These are phyloP conservation scores for Cerceris ruficornis DNA, from an alignment of 2,888 invertebrate genomes.

Conservation along the genomic window DNA sequence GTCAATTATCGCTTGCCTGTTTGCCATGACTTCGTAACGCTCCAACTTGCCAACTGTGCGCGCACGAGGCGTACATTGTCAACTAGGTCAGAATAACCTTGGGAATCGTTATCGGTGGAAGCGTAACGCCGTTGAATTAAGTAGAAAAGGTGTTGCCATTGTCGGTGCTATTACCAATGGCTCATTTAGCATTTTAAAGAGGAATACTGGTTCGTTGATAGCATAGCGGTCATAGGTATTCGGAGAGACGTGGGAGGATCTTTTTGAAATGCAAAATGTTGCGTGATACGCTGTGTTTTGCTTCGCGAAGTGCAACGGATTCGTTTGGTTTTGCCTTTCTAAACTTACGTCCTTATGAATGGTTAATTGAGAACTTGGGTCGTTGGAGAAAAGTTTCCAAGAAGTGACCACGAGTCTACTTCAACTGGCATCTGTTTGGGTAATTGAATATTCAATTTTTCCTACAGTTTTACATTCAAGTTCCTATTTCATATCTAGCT, in stretches of 20 bases:
- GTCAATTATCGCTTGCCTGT: constrained; percentile 61
- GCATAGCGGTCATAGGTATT: too few relatives aligned
- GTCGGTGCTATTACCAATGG: neutral
- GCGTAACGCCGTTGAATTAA: constrained; percentile 21
- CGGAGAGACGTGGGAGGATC: too few relatives aligned
- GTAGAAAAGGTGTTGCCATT: constrained; percentile 9
- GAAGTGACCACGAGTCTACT: too few relatives aligned
- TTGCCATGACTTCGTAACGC: constrained; percentile 59
- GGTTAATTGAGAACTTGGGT: too few relatives aligned
- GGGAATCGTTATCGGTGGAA: constrained; percentile 38
- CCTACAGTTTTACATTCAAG: too few relatives aligned
- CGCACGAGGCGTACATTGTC: constrained; percentile 34
- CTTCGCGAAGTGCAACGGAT: neutral
- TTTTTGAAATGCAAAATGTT: neutral
- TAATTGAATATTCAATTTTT: too few relatives aligned
- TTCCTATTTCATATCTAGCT: too few relatives aligned
- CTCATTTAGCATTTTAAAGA: neutral
- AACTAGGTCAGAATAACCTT: constrained; percentile 60
- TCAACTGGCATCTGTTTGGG: too few relatives aligned
- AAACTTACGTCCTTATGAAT: too few relatives aligned
- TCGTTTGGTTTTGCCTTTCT: too few relatives aligned
- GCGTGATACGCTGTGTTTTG: neutral
- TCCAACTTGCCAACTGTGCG: constrained; percentile 14
- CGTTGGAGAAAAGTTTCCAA: too few relatives aligned
- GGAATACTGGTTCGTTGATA: neutral